Evolutionary conservation across 37 sponge, comb jelly and placozoan genomes (phyloP), one percentile per base, ranked within the genome.

Genomic region (Chondrosia reniformis): DNA sequence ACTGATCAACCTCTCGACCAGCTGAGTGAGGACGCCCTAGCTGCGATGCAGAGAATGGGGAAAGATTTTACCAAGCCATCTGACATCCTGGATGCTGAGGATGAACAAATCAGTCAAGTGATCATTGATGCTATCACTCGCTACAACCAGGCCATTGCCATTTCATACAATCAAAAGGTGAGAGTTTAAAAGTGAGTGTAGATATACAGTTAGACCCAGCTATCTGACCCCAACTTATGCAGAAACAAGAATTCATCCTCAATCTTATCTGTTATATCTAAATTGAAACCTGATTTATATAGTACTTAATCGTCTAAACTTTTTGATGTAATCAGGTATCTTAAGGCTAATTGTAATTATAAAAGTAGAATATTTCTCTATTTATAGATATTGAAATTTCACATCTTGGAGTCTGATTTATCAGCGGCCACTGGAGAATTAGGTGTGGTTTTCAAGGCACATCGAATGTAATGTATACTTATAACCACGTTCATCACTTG

Each of bases 341-440:
- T n/a, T n/a, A n/a, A n/a, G n/a, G n/a, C n/a, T n/a, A n/a, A n/a
- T n/a, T n/a, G n/a, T n/a, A n/a, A n/a, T n/a, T n/a, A n/a, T n/a
- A n/a, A n/a, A n/a, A n/a, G n/a, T n/a, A n/a, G n/a, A n/a, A n/a
- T n/a, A n/a, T n/a, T n/a, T n/a, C n/a, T 13, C 8, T 78, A 33
- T 6, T 2, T 5, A 33, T 30, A 84, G 82, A 72, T 84, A 19
- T 58, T 63, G 69, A 88, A 94, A 54, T 94, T 78, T 32, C 69
- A 80, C 58, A 56, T 94, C 0, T 69, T 94, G 71, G 79, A 80
- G n/a, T 76, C 44, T 43, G 95, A 94, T 74, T 87, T 94, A 59
- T 84, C 92, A 39, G 69, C 91, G 25, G 75, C 86, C 34, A 92
- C 89, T 9, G 92, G 92, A 40, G 95, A 94, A 46, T 55, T 94